A percentile compares a stretch with the other conserved stretches of the same genome.
phyloP scores from a whole-genome alignment of 2,113 vertebrate species.

The Marmota flaviventris region DNA sequence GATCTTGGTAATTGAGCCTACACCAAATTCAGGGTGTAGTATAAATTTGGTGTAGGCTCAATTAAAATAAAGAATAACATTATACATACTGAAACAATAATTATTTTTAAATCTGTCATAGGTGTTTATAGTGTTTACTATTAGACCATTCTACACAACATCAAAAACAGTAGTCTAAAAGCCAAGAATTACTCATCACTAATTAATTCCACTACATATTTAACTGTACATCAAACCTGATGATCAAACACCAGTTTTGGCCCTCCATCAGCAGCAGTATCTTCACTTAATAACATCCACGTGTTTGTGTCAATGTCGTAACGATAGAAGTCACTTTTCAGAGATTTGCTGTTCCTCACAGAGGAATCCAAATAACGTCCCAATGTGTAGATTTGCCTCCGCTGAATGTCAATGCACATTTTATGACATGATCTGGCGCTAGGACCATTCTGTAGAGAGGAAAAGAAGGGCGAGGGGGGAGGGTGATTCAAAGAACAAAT shows the following conservation, averaged over 20 bases:
- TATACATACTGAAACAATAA: background rate
- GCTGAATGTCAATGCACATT: slow-evolving; percentile 99
- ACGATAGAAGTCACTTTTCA: slow-evolving; percentile 99
- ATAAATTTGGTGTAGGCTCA: too few relatives aligned
- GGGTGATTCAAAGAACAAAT: background rate
- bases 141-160: background rate
- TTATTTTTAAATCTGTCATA: background rate
- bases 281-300: slow-evolving; percentile 97
- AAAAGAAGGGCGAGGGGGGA: background rate
- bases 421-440: slow-evolving; percentile 99
- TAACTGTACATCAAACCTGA: slow-evolving; percentile 91
- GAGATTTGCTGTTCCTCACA: slow-evolving; percentile 98
- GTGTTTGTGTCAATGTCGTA: slow-evolving; percentile 98
- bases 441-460: slow-evolving; percentile 92
- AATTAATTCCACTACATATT: background rate
- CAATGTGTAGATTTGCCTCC: slow-evolving; percentile 98
- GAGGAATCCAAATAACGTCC: slow-evolving; percentile 98
- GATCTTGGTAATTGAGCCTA: slow-evolving; percentile 14
- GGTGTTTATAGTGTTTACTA: background rate
- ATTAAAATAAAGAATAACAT: background rate
- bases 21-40: background rate
- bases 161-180: background rate
- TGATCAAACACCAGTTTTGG: slow-evolving; percentile 99
- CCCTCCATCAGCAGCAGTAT: slow-evolving; percentile 96
- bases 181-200: background rate